phyloP scores from a whole-genome alignment of 2,888 invertebrate genomes.

The Eilema depressum region DNA sequence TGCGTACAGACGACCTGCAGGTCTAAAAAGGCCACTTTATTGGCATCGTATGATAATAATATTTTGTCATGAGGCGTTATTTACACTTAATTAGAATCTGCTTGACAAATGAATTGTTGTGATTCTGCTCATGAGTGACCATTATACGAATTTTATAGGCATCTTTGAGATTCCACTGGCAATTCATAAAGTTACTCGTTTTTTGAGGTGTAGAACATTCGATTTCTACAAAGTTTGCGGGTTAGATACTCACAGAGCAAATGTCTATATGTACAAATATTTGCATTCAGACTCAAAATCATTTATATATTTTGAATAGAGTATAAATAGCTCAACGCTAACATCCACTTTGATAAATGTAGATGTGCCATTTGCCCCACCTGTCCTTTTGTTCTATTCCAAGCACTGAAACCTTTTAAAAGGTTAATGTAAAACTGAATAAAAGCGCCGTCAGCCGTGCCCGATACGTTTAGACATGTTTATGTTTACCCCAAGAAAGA shows the following conservation, averaged over 20 bases:
- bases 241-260: not conserved
- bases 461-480: conserved; percentile 5
- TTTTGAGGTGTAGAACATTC: not conserved
- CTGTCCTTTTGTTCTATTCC: conserved; percentile 5
- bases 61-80: too few species aligned
- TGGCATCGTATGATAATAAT: too few species aligned
- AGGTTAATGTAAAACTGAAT: conserved; percentile 8
- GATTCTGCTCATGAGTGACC: too few species aligned
- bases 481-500: not conserved
- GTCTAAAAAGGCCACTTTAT: too few species aligned
- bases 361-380: not conserved
- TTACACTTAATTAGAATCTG: too few species aligned
- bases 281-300: too few species aligned
- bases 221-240: not conserved
- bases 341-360: not conserved
- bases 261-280: not conserved
- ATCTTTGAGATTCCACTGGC: too few species aligned
- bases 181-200: too few species aligned
- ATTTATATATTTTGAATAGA: too few species aligned
- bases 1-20: too few species aligned
- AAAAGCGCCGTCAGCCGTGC: conserved; percentile 1
- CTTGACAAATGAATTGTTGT: too few species aligned
- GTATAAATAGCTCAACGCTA: not conserved
- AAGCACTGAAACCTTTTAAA: conserved; percentile 17
- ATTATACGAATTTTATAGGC: too few species aligned